phyloP scores from a whole-genome alignment of 2,113 vertebrate genomes.

The Lepidothrix coronata region DNA sequence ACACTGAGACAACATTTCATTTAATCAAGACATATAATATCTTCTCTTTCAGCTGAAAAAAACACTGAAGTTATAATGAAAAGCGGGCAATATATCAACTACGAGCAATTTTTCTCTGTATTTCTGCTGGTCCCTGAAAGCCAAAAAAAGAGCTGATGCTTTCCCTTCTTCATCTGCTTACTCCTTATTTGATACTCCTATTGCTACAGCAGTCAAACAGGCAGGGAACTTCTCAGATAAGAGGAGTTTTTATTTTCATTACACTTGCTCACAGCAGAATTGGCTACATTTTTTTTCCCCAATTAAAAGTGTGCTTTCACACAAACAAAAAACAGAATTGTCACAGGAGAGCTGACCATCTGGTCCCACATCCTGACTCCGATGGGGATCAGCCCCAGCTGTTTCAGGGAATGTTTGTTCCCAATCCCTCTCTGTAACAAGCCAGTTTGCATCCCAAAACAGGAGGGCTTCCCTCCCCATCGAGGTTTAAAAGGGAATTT shows the following conservation, averaged over 20 bases:
- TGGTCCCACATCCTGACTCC: neutral
- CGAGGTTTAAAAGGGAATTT: neutral
- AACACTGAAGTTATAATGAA: conserved; percentile 42
- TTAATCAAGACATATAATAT: conserved; percentile 65
- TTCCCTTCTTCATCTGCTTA: neutral
- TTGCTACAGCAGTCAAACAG: neutral
- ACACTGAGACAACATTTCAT: conserved; percentile 46
- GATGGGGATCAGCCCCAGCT: neutral
- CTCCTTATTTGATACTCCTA: neutral
- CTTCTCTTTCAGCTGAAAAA: conserved; percentile 54
- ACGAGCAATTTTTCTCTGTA: neutral
- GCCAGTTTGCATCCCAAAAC: neutral
- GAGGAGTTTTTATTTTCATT: neutral
- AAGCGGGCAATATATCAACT: conserved; percentile 46
- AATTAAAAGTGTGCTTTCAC: neutral
- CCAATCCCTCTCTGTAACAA: neutral
- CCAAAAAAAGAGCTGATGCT: conserved; percentile 2
- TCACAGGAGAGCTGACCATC: neutral
- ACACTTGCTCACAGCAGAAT: neutral
- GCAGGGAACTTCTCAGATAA: neutral
- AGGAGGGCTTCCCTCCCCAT: neutral
- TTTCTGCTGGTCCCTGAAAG: neutral
- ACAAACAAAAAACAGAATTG: neutral
- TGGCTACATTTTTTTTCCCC: fast-evolving
- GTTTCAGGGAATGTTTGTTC: neutral